A percentile compares a stretch with the other conserved stretches of the same genome.
These are phyloP conservation scores for Leucoma salicis DNA, from an alignment of 2,888 invertebrate genomes.

Conservation along the genomic window DNA sequence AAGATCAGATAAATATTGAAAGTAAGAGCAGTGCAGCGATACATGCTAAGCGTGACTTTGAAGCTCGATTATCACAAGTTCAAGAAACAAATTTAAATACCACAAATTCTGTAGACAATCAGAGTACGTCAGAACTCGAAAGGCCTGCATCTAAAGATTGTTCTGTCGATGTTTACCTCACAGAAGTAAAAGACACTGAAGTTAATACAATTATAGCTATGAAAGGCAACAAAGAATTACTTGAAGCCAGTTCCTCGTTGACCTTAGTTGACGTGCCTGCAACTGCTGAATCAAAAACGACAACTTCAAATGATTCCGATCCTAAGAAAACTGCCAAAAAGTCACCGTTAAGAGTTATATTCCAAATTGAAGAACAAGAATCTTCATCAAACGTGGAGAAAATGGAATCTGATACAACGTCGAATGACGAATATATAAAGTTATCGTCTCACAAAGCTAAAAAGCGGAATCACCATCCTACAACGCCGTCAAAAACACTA, in stretches of 20 bases:
- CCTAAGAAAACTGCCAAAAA: neutral
- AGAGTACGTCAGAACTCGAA: neutral
- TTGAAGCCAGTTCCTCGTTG: conserved; percentile 55
- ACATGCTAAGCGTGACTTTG: neutral
- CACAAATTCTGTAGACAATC: conserved; percentile 1
- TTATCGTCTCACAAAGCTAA: conserved; percentile 31
- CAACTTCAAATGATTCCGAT: neutral
- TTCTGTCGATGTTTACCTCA: neutral
- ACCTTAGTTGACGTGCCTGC: conserved; percentile 60
- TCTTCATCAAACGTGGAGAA: neutral
- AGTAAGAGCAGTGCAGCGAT: neutral
- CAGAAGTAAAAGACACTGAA: conserved; percentile 1
- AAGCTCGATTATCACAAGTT: neutral
- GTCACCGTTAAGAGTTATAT: conserved; percentile 42
- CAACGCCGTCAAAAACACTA: conserved; percentile 23
- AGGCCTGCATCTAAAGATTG: neutral
- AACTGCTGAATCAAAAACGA: neutral
- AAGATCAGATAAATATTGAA: neutral
- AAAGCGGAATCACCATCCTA: conserved; percentile 53
- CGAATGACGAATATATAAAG: neutral
- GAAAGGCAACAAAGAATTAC: conserved; percentile 56
- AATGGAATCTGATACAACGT: conserved; percentile 26
- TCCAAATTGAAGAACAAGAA: conserved; percentile 26
- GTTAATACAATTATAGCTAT: conserved; percentile 44
- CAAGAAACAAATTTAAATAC: neutral